Evolutionary conservation across 2,113 vertebrate species (phyloP).

Genomic region (Cinclus mexicanus): DNA sequence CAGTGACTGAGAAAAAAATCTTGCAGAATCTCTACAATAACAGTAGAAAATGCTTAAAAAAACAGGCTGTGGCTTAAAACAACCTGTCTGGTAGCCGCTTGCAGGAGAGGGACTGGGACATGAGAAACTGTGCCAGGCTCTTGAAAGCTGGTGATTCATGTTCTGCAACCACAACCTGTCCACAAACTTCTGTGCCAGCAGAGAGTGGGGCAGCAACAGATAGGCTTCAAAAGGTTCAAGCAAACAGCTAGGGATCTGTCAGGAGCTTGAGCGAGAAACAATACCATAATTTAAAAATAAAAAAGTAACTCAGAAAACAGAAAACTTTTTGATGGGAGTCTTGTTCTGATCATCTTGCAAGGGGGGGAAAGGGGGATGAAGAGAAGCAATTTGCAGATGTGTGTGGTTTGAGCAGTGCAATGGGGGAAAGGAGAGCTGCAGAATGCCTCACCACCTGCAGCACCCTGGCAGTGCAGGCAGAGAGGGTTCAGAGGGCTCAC

Average conservation of each 20-base stretch:
- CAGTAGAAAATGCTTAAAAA: not conserved
- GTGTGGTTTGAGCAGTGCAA: not conserved
- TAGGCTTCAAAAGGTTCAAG: not conserved
- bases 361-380: not conserved
- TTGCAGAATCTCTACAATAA: not conserved
- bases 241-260: not conserved
- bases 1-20: not conserved
- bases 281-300: not conserved
- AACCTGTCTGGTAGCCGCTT: not conserved
- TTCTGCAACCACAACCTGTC: not conserved
- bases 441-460: not conserved
- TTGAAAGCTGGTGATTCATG: not conserved
- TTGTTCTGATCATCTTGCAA: not conserved
- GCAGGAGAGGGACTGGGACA: not conserved
- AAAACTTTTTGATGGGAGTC: not conserved
- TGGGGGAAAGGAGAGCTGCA: not conserved
- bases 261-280: not conserved
- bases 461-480: not conserved
- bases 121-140: accelerated
- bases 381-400: not conserved
- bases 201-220: not conserved
- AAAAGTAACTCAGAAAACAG: not conserved
- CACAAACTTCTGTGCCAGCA: not conserved
- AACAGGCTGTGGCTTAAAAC: not conserved
- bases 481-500: accelerated